These are phyloP conservation scores for Ardeotis arabs DNA, from an alignment of 2,113 vertebrate genomes.

Conservation along the genomic window DNA sequence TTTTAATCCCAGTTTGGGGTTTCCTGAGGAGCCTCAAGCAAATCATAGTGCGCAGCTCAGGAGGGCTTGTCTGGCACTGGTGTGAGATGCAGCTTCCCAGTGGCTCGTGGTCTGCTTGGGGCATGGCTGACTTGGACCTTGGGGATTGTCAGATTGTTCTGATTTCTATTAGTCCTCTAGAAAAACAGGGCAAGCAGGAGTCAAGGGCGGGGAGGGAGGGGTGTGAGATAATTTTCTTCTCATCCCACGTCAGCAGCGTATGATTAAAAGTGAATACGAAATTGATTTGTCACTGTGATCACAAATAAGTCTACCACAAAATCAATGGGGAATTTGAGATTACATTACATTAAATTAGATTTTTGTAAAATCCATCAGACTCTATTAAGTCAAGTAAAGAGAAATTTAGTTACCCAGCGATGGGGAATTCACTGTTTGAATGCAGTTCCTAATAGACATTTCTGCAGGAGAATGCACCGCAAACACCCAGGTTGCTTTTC, in stretches of 20 bases:
- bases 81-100: not conserved
- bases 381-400: constrained; percentile 12
- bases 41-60: not conserved
- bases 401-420: not conserved
- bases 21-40: not conserved
- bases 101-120: not conserved
- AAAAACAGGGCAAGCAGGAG: not conserved
- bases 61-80: not conserved
- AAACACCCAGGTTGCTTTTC: not conserved
- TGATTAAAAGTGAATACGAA: constrained; percentile 3
- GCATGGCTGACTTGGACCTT: not conserved
- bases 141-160: not conserved
- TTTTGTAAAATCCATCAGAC: constrained; percentile 24
- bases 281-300: not conserved
- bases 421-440: not conserved
- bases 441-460: not conserved
- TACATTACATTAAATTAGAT: constrained; percentile 44
- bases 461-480: not conserved
- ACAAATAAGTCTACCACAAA: constrained; percentile 26
- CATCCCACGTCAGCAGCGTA: not conserved
- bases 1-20: not conserved
- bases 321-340: constrained; percentile 20
- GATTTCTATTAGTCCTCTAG: not conserved
- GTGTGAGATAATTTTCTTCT: constrained; percentile 16
- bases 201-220: not conserved